Percentiles rank a stretch among this genome's conserved stretches.
Evolutionary conservation across 2,888 invertebrate genomes (phyloP).

Genomic region (Norana najaformis): DNA sequence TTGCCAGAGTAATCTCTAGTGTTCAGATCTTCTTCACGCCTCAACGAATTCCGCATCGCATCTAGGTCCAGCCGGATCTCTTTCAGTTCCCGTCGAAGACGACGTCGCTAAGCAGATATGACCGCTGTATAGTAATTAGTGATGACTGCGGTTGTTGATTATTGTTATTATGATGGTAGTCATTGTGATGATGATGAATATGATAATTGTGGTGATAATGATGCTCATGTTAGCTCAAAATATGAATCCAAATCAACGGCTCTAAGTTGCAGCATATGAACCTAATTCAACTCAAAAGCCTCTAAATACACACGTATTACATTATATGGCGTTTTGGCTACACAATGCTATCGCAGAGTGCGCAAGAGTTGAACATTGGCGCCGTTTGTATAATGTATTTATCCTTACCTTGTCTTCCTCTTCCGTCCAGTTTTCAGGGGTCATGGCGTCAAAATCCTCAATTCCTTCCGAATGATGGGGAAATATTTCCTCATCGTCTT

Average conservation of each 20-base stretch:
- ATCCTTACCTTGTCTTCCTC: not conserved
- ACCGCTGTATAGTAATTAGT: too few species aligned
- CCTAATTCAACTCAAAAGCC: not conserved
- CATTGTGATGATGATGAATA: not conserved
- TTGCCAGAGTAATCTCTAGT: not conserved
- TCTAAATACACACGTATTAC: too few species aligned
- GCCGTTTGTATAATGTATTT: too few species aligned
- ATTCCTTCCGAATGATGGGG: not conserved
- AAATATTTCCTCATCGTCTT: not conserved
- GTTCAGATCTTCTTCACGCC: not conserved
- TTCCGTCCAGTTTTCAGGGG: not conserved
- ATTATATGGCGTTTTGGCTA: too few species aligned
- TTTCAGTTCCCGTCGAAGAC: not conserved
- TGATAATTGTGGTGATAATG: too few species aligned
- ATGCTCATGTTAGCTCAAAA: too few species aligned
- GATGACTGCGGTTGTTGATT: too few species aligned
- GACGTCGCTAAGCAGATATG: slow-evolving; percentile 16
- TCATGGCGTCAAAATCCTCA: not conserved
- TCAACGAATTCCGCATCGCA: not conserved
- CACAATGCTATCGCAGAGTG: too few species aligned
- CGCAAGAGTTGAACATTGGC: too few species aligned
- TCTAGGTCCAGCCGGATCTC: not conserved
- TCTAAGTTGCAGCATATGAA: not conserved
- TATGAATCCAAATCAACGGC: not conserved
- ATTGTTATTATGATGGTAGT: too few species aligned